Conservation (phyloP, 1,140 invertebrate species). For the Drosophila leontia region DNA sequence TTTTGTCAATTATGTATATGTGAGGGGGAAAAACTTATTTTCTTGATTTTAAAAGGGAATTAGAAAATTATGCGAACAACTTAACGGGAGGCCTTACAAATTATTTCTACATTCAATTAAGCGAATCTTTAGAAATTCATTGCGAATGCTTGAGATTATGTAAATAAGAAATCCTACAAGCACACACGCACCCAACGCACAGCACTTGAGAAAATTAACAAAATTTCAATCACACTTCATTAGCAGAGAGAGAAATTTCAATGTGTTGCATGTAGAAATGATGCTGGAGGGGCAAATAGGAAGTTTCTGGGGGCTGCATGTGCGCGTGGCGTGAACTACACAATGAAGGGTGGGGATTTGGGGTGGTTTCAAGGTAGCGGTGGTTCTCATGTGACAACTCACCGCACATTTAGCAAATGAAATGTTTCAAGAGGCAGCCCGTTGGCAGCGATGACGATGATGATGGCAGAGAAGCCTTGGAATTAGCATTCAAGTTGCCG, state of each 20-base stretch:
- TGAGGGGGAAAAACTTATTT: conserved; percentile 13
- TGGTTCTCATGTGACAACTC: conserved; percentile 19
- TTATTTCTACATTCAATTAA: conserved; percentile 63
- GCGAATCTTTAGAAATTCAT: conserved; percentile 57
- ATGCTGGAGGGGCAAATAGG: neutral
- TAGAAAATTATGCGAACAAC: conserved; percentile 43
- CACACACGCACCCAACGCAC: conserved; percentile 27
- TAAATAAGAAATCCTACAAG: conserved; percentile 62
- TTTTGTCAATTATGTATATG: conserved; percentile 16
- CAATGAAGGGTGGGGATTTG: conserved; percentile 20
- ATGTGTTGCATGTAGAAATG: conserved; percentile 20
- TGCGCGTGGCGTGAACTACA: conserved; percentile 38
- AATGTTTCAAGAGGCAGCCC: conserved; percentile 43
- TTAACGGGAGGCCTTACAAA: conserved; percentile 46
- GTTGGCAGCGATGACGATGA: too few species aligned
- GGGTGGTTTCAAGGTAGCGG: conserved; percentile 7
- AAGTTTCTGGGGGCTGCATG: conserved; percentile 5
- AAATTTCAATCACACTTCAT: conserved; percentile 79
- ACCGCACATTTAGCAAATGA: conserved; percentile 55
- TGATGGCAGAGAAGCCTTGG: conserved; percentile 2
- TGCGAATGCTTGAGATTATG: conserved; percentile 57
- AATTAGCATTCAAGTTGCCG: conserved; percentile 25
- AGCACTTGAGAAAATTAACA: conserved; percentile 73
- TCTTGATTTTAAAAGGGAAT: neutral
- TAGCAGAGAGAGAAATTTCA: conserved; percentile 67